These are phyloP conservation scores for Lycaena phlaeas DNA, from an alignment of 2,888 invertebrate species.

Conservation along the genomic window DNA sequence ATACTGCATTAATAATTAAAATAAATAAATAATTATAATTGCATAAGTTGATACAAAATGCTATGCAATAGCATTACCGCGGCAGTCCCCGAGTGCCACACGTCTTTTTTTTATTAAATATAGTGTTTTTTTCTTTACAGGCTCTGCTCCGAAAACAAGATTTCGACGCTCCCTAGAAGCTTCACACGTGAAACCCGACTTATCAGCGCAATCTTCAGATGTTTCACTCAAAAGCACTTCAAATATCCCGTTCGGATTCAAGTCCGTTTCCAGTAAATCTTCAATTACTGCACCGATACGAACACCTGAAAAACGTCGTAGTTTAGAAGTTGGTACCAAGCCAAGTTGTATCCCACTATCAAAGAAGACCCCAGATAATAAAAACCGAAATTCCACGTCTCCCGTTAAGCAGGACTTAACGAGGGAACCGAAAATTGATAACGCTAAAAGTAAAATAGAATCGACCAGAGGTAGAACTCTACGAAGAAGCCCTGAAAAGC, in stretches of 20 bases:
- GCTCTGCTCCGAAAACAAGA: conserved; percentile 47
- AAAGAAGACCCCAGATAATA: conserved; percentile 47
- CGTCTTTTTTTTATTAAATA: conserved; percentile 2
- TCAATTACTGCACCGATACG: conserved; percentile 27
- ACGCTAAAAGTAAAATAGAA: conserved; percentile 41
- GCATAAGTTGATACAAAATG: too few species aligned
- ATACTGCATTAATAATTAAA: too few species aligned
- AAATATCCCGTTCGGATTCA: conserved; percentile 50
- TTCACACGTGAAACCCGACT: conserved; percentile 59
- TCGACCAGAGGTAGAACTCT: conserved; percentile 35
- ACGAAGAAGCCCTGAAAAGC: conserved; percentile 55
- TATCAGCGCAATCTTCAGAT: conserved; percentile 63
- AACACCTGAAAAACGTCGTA: conserved; percentile 46
- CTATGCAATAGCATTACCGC: too few species aligned
- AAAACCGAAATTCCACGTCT: conserved; percentile 40
- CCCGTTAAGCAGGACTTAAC: conserved; percentile 50
- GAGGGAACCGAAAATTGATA: conserved; percentile 40
- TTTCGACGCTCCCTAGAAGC: conserved; percentile 51
- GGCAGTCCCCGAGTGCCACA: too few species aligned
- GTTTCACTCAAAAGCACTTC: conserved; percentile 54
- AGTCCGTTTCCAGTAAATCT: conserved; percentile 41
- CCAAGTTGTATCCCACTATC: conserved; percentile 62
- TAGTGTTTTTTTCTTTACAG: conserved; percentile 50
- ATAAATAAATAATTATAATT: too few species aligned
- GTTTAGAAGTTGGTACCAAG: conserved; percentile 43